Evolutionary conservation across 2,888 invertebrate genomes (phyloP), one percentile per base, ranked within the genome.

Genomic region (Drosophila multiciliata): DNA sequence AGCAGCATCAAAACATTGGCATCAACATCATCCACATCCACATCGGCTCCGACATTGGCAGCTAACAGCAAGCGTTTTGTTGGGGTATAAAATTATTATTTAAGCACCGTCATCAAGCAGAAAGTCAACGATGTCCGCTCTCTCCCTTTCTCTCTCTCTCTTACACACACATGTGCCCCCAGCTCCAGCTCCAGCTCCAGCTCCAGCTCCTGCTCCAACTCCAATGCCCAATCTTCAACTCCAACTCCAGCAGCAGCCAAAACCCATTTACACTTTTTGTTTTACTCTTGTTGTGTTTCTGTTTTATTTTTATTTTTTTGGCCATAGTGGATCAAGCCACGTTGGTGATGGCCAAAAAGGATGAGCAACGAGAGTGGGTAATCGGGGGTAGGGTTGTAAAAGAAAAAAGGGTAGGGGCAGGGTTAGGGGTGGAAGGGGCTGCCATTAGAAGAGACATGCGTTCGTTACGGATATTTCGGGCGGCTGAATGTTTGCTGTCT

Each of bases 21-120:
- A 54, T 36, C 52, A 29, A 29, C 52, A 52, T 50, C 50, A 29
- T 15, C 45, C 23, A 23, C 45, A 23, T 45, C 26, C 23, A 26
- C 49, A 49, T 26, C 26, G 49, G n/a, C 26, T 17, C 26, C 5
- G 60, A 40, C 73, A 77, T 76, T 75, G 74, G 71, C 82, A 80
- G 73, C 74, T 76, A 45, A 52, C 53, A 71, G 58, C 76, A 50
- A 75, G 59, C 79, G 78, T 87, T 85, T 85, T 87, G 87, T 85
- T 83, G 83, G 79, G 80, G 87, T 89, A 88, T 87, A 87, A 90
- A 91, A 91, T 91, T 89, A 85, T 90, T 82, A 87, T 91, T 90
- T 89, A 90, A 90, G 90, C 87, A 91, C 82, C 90, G 85, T 90
- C 89, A 89, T 91, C 85, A 90, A 84, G 87, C 83, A 85, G 79